Evolutionary conservation across 2,797 vertebrate species (phyloP).

Genomic region (Cottoperca gobio): DNA sequence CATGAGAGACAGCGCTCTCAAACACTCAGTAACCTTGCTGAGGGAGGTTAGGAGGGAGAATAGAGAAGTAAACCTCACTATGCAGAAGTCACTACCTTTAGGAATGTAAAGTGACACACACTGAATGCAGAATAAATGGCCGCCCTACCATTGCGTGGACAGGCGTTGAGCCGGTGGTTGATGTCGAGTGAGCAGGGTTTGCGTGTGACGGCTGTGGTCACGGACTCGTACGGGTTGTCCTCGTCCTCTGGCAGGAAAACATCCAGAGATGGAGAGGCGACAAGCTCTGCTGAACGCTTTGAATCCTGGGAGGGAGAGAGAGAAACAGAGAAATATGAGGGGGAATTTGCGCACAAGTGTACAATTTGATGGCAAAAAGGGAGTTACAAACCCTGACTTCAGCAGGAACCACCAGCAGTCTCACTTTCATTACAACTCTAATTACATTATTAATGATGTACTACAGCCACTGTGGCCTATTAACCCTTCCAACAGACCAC

Average conservation of each 20-base stretch:
- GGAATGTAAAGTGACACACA: background rate
- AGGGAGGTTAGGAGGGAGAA: background rate
- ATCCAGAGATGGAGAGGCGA: slow-evolving; percentile 91
- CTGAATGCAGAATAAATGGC: background rate
- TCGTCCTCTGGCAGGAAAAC: slow-evolving; percentile 92
- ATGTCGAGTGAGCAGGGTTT: slow-evolving; percentile 96
- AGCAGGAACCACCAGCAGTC: slow-evolving; percentile 5
- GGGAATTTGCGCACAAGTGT: background rate
- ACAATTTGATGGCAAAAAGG: background rate
- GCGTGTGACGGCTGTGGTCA: slow-evolving; percentile 92
- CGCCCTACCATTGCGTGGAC: slow-evolving; percentile 87
- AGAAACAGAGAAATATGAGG: background rate
- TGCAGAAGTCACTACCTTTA: background rate
- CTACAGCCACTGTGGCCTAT: slow-evolving; percentile 14
- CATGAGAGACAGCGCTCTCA: too few relatives aligned
- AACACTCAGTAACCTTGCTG: background rate
- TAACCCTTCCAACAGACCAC: slow-evolving; percentile 15
- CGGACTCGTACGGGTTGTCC: slow-evolving; percentile 90
- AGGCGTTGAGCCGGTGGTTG: slow-evolving; percentile 84
- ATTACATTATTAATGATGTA: slow-evolving; percentile 41
- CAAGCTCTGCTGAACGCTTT: slow-evolving; percentile 87
- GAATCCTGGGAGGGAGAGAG: slow-evolving; percentile 85
- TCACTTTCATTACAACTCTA: slow-evolving; percentile 8
- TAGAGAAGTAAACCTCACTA: background rate
- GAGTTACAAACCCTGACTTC: background rate